phyloP scores from a whole-genome alignment of 2,888 invertebrate genomes.

The Dicyrtoma fusca region DNA sequence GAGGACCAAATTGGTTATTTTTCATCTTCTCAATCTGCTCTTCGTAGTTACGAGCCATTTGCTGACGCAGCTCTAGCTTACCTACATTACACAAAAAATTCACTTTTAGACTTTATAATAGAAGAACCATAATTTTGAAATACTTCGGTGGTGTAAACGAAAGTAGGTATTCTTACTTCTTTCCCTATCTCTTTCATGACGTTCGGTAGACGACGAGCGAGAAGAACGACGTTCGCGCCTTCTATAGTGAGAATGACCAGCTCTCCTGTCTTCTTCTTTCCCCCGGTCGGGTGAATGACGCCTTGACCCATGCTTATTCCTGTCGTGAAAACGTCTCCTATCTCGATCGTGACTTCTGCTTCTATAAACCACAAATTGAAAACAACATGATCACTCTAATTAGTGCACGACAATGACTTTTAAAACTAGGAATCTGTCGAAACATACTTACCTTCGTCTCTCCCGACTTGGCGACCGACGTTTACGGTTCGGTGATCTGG shows the following conservation, averaged over 20 bases:
- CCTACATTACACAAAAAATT: constrained; percentile 26
- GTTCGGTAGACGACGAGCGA: constrained; percentile 33
- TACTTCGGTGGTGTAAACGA: background rate
- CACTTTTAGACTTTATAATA: background rate
- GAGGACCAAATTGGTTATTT: constrained; percentile 57
- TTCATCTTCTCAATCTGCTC: constrained; percentile 47
- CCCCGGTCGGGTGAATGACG: constrained; percentile 16
- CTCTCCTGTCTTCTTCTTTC: constrained; percentile 23
- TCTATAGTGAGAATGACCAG: constrained; percentile 21
- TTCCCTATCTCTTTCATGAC: constrained; percentile 53
- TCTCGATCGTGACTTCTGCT: constrained; percentile 12
- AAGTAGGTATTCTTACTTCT: constrained; percentile 38
- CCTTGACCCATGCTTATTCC: constrained; percentile 21
- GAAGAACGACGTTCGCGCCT: constrained; percentile 10
- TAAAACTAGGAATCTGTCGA: too few relatives aligned
- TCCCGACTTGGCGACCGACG: constrained; percentile 43
- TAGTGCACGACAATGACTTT: too few relatives aligned
- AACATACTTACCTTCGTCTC: constrained; percentile 35
- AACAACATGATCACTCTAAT: too few relatives aligned
- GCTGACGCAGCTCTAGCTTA: constrained; percentile 43
- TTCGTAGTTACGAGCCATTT: constrained; percentile 46
- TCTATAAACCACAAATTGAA: too few relatives aligned
- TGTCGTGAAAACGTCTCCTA: constrained; percentile 17
- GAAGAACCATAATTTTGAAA: constrained; percentile 18
- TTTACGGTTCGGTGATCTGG: constrained; percentile 31